A percentile compares a stretch with the other conserved stretches of the same genome.
Conservation (phyloP, 1,140 invertebrate genomes). For the Drosophila tropicalis region DNA sequence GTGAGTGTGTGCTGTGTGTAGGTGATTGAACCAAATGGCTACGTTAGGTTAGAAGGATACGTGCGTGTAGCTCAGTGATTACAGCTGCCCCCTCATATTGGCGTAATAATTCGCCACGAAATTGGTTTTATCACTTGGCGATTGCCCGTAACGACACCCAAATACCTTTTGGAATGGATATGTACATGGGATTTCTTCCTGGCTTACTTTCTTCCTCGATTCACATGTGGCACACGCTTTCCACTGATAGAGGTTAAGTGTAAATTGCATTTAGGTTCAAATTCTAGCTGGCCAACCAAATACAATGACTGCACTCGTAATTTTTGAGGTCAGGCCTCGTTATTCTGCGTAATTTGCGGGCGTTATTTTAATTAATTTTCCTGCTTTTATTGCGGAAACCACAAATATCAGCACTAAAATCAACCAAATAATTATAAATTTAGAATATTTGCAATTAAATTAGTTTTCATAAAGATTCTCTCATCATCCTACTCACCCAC, state of each 20-base stretch:
- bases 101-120: constrained; percentile 45
- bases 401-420: constrained; percentile 19
- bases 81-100: constrained; percentile 35
- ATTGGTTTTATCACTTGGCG: constrained; percentile 49
- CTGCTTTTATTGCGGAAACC: constrained; percentile 4
- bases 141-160: constrained; percentile 23
- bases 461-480: constrained; percentile 1
- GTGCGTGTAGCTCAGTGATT: constrained; percentile 45
- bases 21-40: not conserved
- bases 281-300: too few species aligned
- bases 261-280: constrained; percentile 5
- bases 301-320: not conserved
- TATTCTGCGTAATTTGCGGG: constrained; percentile 14
- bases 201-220: not conserved
- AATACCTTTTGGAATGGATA: constrained; percentile 17
- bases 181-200: not conserved
- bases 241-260: not conserved
- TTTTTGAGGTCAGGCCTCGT: constrained; percentile 10
- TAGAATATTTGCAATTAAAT: constrained; percentile 20
- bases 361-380: constrained; percentile 23
- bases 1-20: not conserved
- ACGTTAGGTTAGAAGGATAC: not conserved
- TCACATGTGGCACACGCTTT: not conserved
- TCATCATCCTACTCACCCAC: not conserved
- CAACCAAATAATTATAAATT: constrained; percentile 17